Conservation (phyloP, 92 coral and sea anemone genomes). For the Porites cylindrica region DNA sequence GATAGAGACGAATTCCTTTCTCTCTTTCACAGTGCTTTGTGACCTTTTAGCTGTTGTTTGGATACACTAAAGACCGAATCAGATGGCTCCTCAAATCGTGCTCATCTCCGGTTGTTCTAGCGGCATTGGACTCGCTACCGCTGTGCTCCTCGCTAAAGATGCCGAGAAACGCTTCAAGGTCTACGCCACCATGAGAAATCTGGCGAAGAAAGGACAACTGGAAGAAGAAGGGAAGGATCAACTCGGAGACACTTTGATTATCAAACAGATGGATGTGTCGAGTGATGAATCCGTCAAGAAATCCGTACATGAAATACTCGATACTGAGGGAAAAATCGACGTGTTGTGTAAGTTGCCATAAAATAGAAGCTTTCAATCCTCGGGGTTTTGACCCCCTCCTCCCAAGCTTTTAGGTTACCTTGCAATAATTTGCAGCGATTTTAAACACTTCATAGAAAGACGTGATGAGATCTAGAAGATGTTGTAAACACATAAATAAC, state of each 20-base stretch:
- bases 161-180: constrained; percentile 91
- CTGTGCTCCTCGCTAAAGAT: constrained; percentile 90
- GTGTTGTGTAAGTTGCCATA: constrained; percentile 74
- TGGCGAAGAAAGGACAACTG: constrained; percentile 77
- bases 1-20: no score
- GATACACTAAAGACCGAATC: not conserved
- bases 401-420: no score
- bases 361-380: no score
- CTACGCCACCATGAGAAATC: constrained; percentile 94
- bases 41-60: not conserved
- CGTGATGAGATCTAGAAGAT: no score
- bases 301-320: constrained; percentile 77
- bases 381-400: not conserved
- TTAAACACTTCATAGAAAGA: no score
- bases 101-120: constrained; percentile 94
- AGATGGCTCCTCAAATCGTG: constrained; percentile 52
- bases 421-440: no score
- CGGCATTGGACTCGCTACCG: constrained; percentile 92
- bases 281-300: constrained; percentile 90
- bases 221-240: constrained; percentile 78
- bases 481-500: no score
- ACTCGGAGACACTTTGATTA: constrained; percentile 80
- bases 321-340: constrained; percentile 84
- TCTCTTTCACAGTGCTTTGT: not conserved
- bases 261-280: constrained; percentile 84